A percentile compares a stretch with the other conserved stretches of the same genome.
These are phyloP conservation scores for Darevskia mixta DNA, from an alignment of 2,797 vertebrate genomes.

Conservation along the genomic window DNA sequence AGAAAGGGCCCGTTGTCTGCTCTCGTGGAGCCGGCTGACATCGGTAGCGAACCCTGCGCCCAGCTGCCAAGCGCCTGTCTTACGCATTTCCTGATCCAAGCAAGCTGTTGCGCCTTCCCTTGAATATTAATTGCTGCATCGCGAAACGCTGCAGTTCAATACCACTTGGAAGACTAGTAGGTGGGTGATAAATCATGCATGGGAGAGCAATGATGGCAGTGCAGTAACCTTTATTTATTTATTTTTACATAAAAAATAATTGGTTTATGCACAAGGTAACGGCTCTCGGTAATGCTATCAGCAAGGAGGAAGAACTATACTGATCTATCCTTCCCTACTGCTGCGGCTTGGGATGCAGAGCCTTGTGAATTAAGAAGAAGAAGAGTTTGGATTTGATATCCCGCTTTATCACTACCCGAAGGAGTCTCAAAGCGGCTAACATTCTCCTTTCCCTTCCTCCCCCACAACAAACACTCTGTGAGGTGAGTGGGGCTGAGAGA, in stretches of 20 bases:
- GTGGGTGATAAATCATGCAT: conserved; percentile 36
- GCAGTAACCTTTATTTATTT: conserved; percentile 9
- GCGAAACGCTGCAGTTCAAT: conserved; percentile 48
- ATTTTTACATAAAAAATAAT: conserved; percentile 31
- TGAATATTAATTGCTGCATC: conserved; percentile 64
- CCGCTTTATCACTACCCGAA: no score
- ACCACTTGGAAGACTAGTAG: conserved; percentile 21
- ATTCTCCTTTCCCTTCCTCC: no score
- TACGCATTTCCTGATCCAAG: conserved; percentile 65
- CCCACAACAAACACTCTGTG: no score
- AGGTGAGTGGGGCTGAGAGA: no score
- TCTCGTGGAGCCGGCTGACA: conserved; percentile 51
- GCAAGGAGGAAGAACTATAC: conserved; percentile 21
- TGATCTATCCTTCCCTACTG: no score
- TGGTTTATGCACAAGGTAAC: conserved; percentile 32
- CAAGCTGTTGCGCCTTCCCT: conserved; percentile 60
- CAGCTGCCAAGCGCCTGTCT: conserved; percentile 68
- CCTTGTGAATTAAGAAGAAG: no score
- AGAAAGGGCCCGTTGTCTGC: conserved; percentile 31
- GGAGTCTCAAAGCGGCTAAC: no score
- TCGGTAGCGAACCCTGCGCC: conserved; percentile 58
- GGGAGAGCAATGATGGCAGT: conserved; percentile 34
- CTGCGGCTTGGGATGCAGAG: no score
- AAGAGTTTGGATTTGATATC: no score
- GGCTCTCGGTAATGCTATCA: conserved; percentile 48